phyloP scores from a whole-genome alignment of 2,797 vertebrate species.

The Tarsius wallacei region DNA sequence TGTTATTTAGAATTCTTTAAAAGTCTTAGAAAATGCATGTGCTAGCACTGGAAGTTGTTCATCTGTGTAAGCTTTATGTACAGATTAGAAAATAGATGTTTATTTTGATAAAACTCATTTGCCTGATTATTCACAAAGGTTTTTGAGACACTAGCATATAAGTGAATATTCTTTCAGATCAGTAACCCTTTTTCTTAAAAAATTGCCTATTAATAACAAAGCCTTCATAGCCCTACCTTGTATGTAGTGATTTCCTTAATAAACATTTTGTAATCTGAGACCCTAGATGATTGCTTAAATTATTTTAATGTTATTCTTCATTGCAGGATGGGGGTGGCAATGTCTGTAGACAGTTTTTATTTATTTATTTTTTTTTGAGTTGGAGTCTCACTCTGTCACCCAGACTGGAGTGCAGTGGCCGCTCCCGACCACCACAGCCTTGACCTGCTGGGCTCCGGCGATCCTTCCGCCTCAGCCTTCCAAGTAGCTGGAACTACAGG shows the following conservation, averaged over 20 bases:
- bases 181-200: not conserved
- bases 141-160: not conserved
- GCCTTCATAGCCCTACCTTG: not conserved
- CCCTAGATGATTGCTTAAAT: not conserved
- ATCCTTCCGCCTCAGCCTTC: too few species aligned
- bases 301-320: not conserved
- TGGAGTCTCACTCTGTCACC: too few species aligned
- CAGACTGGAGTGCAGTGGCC: too few species aligned
- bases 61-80: not conserved
- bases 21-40: not conserved
- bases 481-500: too few species aligned
- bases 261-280: not conserved
- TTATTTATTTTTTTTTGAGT: not conserved
- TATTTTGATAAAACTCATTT: slow-evolving; percentile 36
- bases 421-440: too few species aligned
- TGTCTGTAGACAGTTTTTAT: not conserved
- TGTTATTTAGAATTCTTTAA: slow-evolving; percentile 42
- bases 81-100: not conserved
- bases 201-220: not conserved
- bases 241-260: not conserved
- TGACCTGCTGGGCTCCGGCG: too few species aligned
- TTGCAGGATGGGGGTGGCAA: accelerated
- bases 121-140: not conserved
- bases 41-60: not conserved
- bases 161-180: slow-evolving; percentile 14